These are phyloP conservation scores for Zosterops pallidus DNA, from an alignment of 2,113 vertebrate species.

Conservation along the genomic window DNA sequence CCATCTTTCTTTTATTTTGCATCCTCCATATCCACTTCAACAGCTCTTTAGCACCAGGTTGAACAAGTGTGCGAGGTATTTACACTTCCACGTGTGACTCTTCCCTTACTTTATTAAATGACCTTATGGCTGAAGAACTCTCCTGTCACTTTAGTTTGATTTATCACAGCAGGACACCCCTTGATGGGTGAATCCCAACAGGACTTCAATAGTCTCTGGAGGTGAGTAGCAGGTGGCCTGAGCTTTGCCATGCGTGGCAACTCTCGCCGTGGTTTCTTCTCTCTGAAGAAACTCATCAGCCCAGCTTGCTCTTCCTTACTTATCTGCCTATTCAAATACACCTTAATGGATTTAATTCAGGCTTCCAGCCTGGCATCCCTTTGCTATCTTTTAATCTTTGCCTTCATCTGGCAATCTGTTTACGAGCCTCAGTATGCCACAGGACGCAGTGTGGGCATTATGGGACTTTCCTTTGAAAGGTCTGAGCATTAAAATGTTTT, in stretches of 20 bases:
- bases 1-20: constrained; percentile 9
- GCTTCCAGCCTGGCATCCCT: constrained; percentile 6
- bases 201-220: constrained; percentile 6
- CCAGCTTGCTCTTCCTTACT: constrained; percentile 40
- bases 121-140: constrained; percentile 35
- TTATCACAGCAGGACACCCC: constrained; percentile 52
- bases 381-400: constrained; percentile 37
- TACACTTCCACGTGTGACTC: constrained; percentile 9
- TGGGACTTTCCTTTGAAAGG: neutral
- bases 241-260: constrained; percentile 20
- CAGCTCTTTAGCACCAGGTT: constrained; percentile 39
- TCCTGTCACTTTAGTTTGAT: constrained; percentile 40
- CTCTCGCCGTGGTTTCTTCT: neutral
- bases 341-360: constrained; percentile 54
- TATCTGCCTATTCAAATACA: constrained; percentile 46
- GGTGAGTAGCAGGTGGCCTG: constrained; percentile 44
- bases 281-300: constrained; percentile 41
- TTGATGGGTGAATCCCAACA: constrained; percentile 23
- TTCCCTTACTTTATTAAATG: constrained; percentile 31
- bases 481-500: neutral
- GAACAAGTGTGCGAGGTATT: constrained; percentile 29
- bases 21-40: neutral
- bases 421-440: neutral
- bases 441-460: neutral
- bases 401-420: constrained; percentile 26